Conservation (phyloP, 1,140 invertebrate genomes). For the Anagrus nilaparvatae region DNA sequence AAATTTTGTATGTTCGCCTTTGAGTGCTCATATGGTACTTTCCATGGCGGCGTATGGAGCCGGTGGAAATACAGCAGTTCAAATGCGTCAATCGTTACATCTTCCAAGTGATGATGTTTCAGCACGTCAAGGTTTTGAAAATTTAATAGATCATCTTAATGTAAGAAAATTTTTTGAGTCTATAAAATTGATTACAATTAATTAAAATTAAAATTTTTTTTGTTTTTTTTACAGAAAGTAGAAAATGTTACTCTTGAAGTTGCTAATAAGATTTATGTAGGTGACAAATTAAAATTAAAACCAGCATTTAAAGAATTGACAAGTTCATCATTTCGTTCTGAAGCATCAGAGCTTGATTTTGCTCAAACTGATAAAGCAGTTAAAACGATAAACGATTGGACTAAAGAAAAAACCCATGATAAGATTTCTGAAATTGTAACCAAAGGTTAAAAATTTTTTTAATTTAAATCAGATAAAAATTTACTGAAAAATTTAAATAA, state of each 20-base stretch:
- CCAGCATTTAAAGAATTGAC: slow-evolving; percentile 19
- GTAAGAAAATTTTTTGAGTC: slow-evolving; percentile 16
- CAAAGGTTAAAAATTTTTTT: slow-evolving; percentile 31
- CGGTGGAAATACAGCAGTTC: slow-evolving; percentile 21
- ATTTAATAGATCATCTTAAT: slow-evolving; percentile 24
- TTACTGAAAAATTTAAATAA: not conserved
- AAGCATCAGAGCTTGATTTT: slow-evolving; percentile 36
- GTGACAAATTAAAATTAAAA: slow-evolving; percentile 16
- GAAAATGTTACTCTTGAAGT: slow-evolving; percentile 26
- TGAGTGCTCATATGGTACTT: slow-evolving; percentile 27
- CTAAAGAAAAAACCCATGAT: slow-evolving; percentile 42
- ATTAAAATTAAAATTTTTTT: not conserved
- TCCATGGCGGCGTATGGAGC: slow-evolving; percentile 31
- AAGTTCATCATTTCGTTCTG: slow-evolving; percentile 20
- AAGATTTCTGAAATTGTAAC: slow-evolving; percentile 47
- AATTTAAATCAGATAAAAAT: slow-evolving; percentile 1
- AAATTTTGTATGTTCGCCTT: slow-evolving; percentile 29
- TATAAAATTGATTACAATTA: slow-evolving; percentile 4
- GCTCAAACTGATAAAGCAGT: slow-evolving; percentile 20
- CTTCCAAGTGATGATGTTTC: slow-evolving; percentile 20
- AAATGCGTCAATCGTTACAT: slow-evolving; percentile 24
- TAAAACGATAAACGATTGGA: slow-evolving; percentile 47
- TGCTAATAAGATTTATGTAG: slow-evolving; percentile 31
- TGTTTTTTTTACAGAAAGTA: slow-evolving; percentile 19
- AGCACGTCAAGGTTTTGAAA: slow-evolving; percentile 17